These are phyloP conservation scores for Bacillus rossius DNA, from an alignment of 1,140 invertebrate genomes.

Conservation along the genomic window DNA sequence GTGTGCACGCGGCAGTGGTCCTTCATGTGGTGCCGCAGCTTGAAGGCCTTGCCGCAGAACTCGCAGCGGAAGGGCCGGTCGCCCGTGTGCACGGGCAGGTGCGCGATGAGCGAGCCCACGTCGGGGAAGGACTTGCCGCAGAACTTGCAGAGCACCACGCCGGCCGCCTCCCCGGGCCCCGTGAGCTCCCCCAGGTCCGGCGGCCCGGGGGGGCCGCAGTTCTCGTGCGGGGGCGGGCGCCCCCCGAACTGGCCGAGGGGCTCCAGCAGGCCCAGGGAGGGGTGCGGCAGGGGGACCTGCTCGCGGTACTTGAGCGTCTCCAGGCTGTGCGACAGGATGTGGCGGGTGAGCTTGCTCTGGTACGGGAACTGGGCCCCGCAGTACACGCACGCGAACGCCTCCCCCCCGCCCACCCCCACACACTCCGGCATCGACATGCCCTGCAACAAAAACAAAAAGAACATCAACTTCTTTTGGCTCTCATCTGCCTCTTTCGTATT, in stretches of 20 bases:
- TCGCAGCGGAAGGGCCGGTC: conserved; percentile 87
- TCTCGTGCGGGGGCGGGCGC: conserved; percentile 42
- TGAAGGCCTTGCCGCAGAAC: conserved; percentile 87
- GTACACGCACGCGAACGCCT: conserved; percentile 71
- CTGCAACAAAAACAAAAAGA: conserved; percentile 79
- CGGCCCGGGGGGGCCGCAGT: conserved; percentile 40
- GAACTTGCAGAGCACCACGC: conserved; percentile 79
- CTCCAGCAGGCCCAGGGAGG: conserved; percentile 24
- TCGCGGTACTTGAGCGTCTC: conserved; percentile 80
- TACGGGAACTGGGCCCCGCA: conserved; percentile 80
- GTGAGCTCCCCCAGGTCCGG: conserved; percentile 15
- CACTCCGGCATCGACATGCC: conserved; percentile 63
- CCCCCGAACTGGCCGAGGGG: conserved; percentile 29
- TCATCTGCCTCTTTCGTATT: neutral
- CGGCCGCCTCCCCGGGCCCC: conserved; percentile 14
- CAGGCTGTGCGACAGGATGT: conserved; percentile 80
- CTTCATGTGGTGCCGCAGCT: conserved; percentile 87
- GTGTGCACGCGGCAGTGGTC: conserved; percentile 89
- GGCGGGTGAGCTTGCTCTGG: conserved; percentile 81
- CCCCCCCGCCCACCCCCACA: conserved; percentile 45
- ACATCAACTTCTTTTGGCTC: conserved; percentile 80
- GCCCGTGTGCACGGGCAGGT: conserved; percentile 81
- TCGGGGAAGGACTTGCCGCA: conserved; percentile 86
- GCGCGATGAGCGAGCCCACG: conserved; percentile 76
- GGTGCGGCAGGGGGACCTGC: conserved; percentile 49